A percentile compares a stretch with the other conserved stretches of the same genome.
Conservation (phyloP, 2,888 invertebrate species). For the Ecliptopera silaceata region DNA sequence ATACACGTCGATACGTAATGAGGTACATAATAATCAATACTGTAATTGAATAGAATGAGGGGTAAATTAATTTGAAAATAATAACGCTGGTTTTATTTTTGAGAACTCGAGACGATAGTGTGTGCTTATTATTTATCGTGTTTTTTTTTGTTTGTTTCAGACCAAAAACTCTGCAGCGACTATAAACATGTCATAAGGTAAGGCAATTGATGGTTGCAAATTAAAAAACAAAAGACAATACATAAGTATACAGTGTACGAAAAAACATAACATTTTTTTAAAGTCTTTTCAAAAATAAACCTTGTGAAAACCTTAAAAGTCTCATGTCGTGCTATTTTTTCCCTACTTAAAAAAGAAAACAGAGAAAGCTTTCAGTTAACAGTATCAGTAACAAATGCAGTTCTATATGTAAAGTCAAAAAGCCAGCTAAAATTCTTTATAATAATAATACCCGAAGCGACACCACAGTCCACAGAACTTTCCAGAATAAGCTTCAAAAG, state of each 20-base stretch:
- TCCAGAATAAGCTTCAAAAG: constrained; percentile 11
- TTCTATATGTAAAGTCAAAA: constrained; percentile 1
- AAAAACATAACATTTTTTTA: no score
- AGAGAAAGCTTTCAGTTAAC: not conserved
- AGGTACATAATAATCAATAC: not conserved
- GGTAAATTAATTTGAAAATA: not conserved
- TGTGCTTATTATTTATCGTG: not conserved
- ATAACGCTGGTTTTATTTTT: not conserved
- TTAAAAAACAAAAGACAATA: not conserved
- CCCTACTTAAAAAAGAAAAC: not conserved
- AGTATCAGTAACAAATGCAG: constrained; percentile 4
- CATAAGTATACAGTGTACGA: no score
- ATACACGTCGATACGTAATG: constrained; percentile 9
- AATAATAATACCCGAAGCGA: constrained; percentile 8
- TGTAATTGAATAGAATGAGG: constrained; percentile 1
- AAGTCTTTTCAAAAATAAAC: no score
- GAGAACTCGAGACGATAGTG: not conserved
- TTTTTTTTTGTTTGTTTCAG: constrained; percentile 44
- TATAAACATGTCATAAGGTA: constrained; percentile 68
- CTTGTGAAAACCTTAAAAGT: no score
- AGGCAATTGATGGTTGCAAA: constrained; percentile 1
- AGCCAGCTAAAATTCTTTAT: constrained; percentile 13
- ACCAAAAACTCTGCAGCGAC: constrained; percentile 48
- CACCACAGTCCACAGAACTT: constrained; percentile 15
- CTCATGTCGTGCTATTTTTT: not conserved